phyloP scores from a whole-genome alignment of 2,113 vertebrate species.

The Numenius arquata region DNA sequence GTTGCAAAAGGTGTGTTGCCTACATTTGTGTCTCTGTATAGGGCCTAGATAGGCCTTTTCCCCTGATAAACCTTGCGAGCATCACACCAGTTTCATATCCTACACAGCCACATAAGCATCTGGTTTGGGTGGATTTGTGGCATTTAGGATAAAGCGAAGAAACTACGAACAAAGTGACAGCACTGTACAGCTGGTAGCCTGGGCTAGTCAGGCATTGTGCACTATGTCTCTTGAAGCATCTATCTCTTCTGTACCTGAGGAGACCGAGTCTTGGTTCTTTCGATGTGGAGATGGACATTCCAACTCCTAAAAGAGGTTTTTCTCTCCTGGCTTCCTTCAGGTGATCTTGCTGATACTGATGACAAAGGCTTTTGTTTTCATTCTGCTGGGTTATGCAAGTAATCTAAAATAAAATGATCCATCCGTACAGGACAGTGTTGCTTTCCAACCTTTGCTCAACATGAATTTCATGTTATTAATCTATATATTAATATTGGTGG shows the following conservation, averaged over 20 bases:
- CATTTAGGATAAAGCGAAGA: background rate
- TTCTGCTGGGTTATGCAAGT: background rate
- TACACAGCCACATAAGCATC: fast-evolving
- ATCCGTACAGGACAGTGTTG: background rate
- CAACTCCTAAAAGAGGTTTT: background rate
- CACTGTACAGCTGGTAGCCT: background rate
- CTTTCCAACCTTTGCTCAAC: background rate
- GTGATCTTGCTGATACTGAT: background rate
- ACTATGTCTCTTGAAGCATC: background rate
- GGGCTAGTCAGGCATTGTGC: background rate
- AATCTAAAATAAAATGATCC: background rate
- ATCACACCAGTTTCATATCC: background rate
- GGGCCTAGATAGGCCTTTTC: background rate
- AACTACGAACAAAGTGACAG: background rate
- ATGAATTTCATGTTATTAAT: background rate
- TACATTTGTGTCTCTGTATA: background rate
- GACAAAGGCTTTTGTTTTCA: background rate
- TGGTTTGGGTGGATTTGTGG: background rate
- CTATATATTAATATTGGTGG: background rate
- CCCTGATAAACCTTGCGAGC: background rate
- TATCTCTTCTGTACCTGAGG: background rate
- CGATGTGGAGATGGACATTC: background rate
- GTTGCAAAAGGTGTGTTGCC: background rate
- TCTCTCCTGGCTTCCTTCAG: background rate
- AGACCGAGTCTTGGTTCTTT: background rate